Evolutionary conservation across 1,140 invertebrate genomes (phyloP), one percentile per base, ranked within the genome.

Genomic region (Drosophila rhopaloa): DNA sequence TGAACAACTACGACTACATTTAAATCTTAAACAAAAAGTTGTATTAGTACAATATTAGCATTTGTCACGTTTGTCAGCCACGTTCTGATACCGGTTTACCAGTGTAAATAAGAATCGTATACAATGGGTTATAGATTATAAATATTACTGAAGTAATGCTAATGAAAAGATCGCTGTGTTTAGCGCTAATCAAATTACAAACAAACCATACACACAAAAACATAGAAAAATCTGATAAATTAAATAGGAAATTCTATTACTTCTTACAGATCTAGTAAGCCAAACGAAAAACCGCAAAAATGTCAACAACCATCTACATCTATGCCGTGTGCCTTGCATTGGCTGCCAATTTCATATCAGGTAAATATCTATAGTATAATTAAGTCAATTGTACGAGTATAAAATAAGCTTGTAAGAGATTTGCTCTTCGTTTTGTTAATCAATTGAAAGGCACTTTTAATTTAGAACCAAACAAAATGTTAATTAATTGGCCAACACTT

Each of bases 311-410:
- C 37, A 40, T 35, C 6, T 48, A 85, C 54, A 70, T 73, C 44
- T 85, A 78, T 62, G 66, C 73, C 56, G 71, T 89, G 54, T 78
- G 86, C 74, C 72, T 91, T 37, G 78, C 74, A n/a, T 59, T 90
- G 54, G 68, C 72, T 47, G 63, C 61, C 56, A 78, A 89, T 80
- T 58, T 80, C 79, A 78, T 91, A 89, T 82, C 89, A 80, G 89
- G 89, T 91, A 58, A 91, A 46, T 54, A 16, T 51, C 1, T 6
- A 70, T 48, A 29, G 5, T 38, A 32, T 8, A 51, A 37, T 54
- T 56, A 58, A n/a, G 40, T 51, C 48, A 10, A 44, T 19, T 16
- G 8, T 32, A 32, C 29, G 8, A 48, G 3, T 55, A 50, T 35
- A 35, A 32, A 51, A 38, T 35, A 24, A 58, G 14, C 1, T n/a